Percentiles rank a stretch among this genome's conserved stretches.
Conservation (phyloP, 2,797 vertebrate species). For the Intellagama lesueurii region DNA sequence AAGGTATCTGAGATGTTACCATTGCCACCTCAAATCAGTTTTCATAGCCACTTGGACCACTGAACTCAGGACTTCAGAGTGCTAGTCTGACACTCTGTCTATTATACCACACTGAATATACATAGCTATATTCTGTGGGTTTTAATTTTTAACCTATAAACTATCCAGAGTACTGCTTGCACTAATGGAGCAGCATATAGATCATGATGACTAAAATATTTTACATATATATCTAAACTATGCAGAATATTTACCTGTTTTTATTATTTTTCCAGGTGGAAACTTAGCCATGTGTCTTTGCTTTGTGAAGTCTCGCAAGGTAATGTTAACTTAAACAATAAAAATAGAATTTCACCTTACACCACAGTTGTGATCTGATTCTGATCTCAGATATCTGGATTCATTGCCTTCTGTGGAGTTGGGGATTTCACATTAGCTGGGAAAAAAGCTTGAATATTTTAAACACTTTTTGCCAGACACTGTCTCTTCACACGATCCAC, state of each 20-base stretch:
- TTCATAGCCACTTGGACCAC: background rate
- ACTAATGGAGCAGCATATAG: too few relatives aligned
- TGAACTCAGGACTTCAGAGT: too few relatives aligned
- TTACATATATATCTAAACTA: background rate
- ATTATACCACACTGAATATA: too few relatives aligned
- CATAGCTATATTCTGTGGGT: too few relatives aligned
- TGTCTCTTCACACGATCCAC: conserved; percentile 1
- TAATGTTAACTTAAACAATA: conserved; percentile 31
- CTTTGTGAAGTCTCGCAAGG: conserved; percentile 53
- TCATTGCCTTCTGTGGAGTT: conserved; percentile 31
- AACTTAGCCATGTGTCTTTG: background rate
- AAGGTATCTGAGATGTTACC: background rate
- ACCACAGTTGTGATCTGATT: conserved; percentile 49
- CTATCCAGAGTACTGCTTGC: too few relatives aligned
- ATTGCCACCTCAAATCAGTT: background rate
- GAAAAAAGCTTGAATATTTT: conserved; percentile 25
- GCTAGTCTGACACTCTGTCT: too few relatives aligned
- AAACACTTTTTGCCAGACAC: conserved; percentile 24
- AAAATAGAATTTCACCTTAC: conserved; percentile 37
- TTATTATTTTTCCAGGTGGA: conserved; percentile 29
- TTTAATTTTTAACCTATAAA: too few relatives aligned
- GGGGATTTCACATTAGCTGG: conserved; percentile 16
- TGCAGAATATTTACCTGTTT: conserved; percentile 32
- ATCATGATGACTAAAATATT: too few relatives aligned
- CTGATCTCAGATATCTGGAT: conserved; percentile 42